Percentiles rank a stretch among this genome's conserved stretches.
These are phyloP conservation scores for Sparus aurata DNA, from an alignment of 2,797 vertebrate genomes.

Conservation along the genomic window DNA sequence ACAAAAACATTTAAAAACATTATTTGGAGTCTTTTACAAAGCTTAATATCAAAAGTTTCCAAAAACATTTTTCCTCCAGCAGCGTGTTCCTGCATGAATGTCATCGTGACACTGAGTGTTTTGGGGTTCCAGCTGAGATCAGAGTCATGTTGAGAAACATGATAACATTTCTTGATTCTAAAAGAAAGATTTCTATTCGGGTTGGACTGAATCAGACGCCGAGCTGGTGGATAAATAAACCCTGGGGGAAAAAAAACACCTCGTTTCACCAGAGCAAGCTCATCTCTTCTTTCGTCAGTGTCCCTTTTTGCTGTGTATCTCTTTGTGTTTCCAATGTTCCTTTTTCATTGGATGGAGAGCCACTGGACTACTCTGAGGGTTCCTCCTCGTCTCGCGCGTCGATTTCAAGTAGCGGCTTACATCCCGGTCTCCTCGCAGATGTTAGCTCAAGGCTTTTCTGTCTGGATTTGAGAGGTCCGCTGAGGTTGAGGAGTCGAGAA, in stretches of 20 bases:
- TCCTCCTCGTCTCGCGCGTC: background rate
- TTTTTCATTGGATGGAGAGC: background rate
- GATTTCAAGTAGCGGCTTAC: conserved; percentile 18
- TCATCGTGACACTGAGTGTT: background rate
- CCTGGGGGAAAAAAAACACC: too few relatives aligned
- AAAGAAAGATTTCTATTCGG: background rate
- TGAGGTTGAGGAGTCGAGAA: conserved; percentile 25
- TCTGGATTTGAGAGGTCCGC: background rate
- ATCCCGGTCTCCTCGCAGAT: conserved; percentile 28
- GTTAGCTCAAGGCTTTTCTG: conserved; percentile 24
- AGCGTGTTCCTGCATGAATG: background rate
- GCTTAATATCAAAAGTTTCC: background rate
- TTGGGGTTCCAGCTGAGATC: background rate
- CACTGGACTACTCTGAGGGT: background rate
- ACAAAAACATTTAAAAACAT: background rate
- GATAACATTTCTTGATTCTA: background rate
- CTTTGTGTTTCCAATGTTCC: background rate
- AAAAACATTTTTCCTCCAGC: background rate
- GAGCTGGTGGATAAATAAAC: background rate
- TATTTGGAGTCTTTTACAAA: background rate
- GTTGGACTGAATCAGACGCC: background rate
- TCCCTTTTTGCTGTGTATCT: background rate
- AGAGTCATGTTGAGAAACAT: background rate
- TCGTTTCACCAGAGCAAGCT: background rate
- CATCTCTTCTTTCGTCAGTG: background rate